Conservation (phyloP, 2,888 invertebrate species). For the Eupithecia tripunctaria region DNA sequence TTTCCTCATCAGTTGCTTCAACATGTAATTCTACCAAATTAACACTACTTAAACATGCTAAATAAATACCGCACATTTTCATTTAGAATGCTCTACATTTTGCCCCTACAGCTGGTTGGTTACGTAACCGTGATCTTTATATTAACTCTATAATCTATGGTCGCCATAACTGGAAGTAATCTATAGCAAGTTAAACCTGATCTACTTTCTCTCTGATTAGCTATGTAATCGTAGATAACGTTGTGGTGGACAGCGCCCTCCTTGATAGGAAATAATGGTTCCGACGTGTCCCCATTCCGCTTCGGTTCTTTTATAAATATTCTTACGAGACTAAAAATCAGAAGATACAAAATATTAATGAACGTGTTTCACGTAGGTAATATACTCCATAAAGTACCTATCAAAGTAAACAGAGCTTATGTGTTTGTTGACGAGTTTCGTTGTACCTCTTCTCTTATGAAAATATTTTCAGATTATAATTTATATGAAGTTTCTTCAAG, state of each 20-base stretch:
- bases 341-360: too few relatives aligned
- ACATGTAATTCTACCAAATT: neutral
- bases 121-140: slow-evolving; percentile 13
- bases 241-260: slow-evolving; percentile 4
- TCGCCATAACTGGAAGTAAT: slow-evolving; percentile 13
- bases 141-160: slow-evolving; percentile 12
- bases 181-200: slow-evolving; percentile 11
- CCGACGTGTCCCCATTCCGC: slow-evolving; percentile 1
- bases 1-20: neutral
- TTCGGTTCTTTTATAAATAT: neutral
- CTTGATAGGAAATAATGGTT: slow-evolving; percentile 5
- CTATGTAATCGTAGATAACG: neutral
- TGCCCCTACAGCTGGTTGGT: slow-evolving; percentile 58
- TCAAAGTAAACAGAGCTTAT: too few relatives aligned
- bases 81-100: slow-evolving; percentile 50
- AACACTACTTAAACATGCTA: neutral
- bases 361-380: too few relatives aligned
- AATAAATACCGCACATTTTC: slow-evolving; percentile 3
- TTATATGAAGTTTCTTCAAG: neutral
- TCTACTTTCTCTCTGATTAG: slow-evolving; percentile 26
- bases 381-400: too few relatives aligned
- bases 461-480: neutral
- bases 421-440: too few relatives aligned
- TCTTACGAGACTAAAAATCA: too few relatives aligned
- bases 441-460: neutral